These are phyloP conservation scores for Columbina picui DNA, from an alignment of 2,113 vertebrate genomes.

Conservation along the genomic window DNA sequence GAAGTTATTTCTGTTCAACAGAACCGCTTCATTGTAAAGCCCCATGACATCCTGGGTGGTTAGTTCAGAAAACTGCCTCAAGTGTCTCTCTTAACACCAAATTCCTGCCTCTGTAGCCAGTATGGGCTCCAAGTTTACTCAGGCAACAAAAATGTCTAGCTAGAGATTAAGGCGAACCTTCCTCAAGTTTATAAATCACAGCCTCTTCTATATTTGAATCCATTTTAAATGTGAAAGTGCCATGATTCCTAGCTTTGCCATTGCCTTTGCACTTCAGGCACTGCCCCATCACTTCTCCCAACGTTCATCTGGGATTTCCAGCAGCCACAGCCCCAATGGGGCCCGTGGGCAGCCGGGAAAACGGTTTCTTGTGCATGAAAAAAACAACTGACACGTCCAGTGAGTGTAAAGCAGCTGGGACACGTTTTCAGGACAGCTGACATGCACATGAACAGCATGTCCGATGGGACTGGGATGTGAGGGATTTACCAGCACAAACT, in stretches of 20 bases:
- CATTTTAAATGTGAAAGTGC: constrained; percentile 15
- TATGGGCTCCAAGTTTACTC: constrained; percentile 35
- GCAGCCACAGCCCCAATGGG: not conserved
- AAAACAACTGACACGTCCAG: not conserved
- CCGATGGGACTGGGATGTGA: not conserved
- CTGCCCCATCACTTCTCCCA: not conserved
- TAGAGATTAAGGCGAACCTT: constrained; percentile 52
- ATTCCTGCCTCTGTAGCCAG: constrained; percentile 6
- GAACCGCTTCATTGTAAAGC: not conserved
- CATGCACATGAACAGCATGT: fast-evolving
- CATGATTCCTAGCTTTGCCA: not conserved
- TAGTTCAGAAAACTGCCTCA: constrained; percentile 41
- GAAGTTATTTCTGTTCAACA: not conserved
- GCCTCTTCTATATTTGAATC: constrained; percentile 5
- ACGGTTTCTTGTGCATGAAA: not conserved
- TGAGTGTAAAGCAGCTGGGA: not conserved
- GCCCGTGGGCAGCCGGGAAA: not conserved
- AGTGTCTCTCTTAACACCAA: constrained; percentile 37
- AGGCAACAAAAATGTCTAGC: constrained; percentile 53
- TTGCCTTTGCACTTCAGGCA: not conserved
- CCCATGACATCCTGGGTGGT: not conserved
- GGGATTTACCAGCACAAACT: not conserved
- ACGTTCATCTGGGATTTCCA: not conserved
- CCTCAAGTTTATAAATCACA: constrained; percentile 60
- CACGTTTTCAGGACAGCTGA: fast-evolving